Evolutionary conservation across 2,888 invertebrate species (phyloP), one percentile per base, ranked within the genome.

Genomic region (Callyntrura guangdongensis): DNA sequence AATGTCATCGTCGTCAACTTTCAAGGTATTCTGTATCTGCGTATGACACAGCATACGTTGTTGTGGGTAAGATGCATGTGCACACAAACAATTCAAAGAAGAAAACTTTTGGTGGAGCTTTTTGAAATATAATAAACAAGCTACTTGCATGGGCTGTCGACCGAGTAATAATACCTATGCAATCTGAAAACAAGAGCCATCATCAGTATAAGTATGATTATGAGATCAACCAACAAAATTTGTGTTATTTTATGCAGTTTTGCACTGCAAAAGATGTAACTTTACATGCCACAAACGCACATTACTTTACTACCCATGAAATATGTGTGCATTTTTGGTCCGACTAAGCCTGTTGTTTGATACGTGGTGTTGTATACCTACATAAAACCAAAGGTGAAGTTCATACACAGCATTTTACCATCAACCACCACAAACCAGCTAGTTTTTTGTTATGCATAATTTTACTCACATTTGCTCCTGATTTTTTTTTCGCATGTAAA

Each of bases 381-480:
- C 47, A 47, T 9, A 74, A 20, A 74, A 36, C 6, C 0, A 74
- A 47, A 20, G 72, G 72, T 69, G 45, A 69, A 69, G 20, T 69
- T 69, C 11, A 20, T 22, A 27, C 5, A 74, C n/a, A 22, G 0
- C 8, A 49, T n/a, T 53, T 45, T 56, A 25, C 49, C 49, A 53
- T 25, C 53, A 12, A 22, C 22, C 20, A 82, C 82, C 61, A 64
- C 47, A 82, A 81, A 77, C 11, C 20, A 25, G n/a, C 0, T 2
- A 25, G 12, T 59, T 12, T 64, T 82, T 64, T 20, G 45, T 36
- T 53, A 12, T 53, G 36, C 36, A 36, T 36, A 36, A 72, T 85
- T 85, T 85, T 85, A 49, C 25, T 53, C 27, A 77, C 27, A 85
- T 77, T 77, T 77, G 59, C 74, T 86, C 85, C 61, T 86, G 72